Conservation (phyloP, 1,140 invertebrate species). For the Euwallacea similis region DNA sequence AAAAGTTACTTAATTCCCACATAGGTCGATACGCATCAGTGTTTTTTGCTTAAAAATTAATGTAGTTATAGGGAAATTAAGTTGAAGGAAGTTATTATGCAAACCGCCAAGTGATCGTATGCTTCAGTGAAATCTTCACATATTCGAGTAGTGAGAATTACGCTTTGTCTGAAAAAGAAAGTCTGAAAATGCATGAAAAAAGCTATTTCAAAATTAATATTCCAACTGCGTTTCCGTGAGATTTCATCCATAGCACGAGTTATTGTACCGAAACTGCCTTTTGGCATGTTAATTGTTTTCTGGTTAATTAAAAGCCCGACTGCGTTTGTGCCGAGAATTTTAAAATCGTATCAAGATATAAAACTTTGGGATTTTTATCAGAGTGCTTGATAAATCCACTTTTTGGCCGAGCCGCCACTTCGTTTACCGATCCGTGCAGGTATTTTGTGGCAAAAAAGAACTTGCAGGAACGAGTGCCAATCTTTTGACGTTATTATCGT, state of each 20-base stretch:
- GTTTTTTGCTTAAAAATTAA: no score
- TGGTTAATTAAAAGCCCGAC: conserved; percentile 12
- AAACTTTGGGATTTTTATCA: background rate
- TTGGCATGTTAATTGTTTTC: conserved; percentile 14
- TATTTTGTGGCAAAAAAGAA: background rate
- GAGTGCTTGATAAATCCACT: no score
- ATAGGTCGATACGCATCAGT: no score
- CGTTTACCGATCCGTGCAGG: background rate
- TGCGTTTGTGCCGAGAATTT: conserved; percentile 6
- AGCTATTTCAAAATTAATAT: conserved; percentile 9
- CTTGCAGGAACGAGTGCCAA: background rate
- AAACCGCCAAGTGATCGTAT: no score
- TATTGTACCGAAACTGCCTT: conserved; percentile 12
- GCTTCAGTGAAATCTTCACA: no score
- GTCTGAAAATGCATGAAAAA: background rate
- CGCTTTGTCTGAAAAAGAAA: background rate
- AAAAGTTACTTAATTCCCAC: no score
- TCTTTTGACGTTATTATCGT: background rate
- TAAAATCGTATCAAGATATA: conserved; percentile 5
- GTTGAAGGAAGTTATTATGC: no score
- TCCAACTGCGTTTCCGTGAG: conserved; percentile 7
- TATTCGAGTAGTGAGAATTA: background rate
- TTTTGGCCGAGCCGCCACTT: no score
- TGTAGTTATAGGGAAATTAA: no score
- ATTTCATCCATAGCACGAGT: conserved; percentile 13